Conservation (phyloP, 2,888 invertebrate genomes). For the Gortyna flavago region DNA sequence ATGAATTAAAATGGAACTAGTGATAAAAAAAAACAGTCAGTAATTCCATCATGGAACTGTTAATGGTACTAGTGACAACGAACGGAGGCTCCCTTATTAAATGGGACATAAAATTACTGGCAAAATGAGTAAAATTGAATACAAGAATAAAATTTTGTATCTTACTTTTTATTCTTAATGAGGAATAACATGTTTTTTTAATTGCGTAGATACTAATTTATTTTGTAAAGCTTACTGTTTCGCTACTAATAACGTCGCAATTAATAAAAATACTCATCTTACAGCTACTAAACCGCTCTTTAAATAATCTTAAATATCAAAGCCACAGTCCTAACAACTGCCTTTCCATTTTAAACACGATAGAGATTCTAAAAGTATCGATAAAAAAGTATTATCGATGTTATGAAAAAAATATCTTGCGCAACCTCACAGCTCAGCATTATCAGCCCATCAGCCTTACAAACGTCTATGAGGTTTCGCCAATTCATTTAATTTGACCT, state of each 20-base stretch:
- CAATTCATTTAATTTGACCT: neutral
- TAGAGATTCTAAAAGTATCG: slow-evolving; percentile 11
- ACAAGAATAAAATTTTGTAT: too few relatives aligned
- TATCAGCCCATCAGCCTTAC: neutral
- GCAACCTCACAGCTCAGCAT: neutral
- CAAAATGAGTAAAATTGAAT: too few relatives aligned
- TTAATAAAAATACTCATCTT: slow-evolving; percentile 37
- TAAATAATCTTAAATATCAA: slow-evolving; percentile 53
- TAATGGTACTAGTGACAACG: too few relatives aligned
- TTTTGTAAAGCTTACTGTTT: neutral
- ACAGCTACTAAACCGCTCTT: slow-evolving; percentile 33
- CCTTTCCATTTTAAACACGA: slow-evolving; percentile 7
- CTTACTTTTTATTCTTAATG: too few relatives aligned
- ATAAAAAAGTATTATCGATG: neutral
- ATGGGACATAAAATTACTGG: neutral
- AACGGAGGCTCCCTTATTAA: too few relatives aligned
- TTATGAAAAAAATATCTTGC: neutral
- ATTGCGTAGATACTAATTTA: neutral
- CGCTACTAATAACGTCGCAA: slow-evolving; percentile 10
- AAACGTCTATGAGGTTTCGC: neutral
- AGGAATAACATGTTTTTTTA: too few relatives aligned
- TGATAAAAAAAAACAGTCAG: too few relatives aligned
- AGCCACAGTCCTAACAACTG: slow-evolving; percentile 36
- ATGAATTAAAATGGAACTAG: too few relatives aligned
- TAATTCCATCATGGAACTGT: too few relatives aligned